Conservation (phyloP, 64 coral and sea anemone genomes). For the Stichodactyla helianthus region DNA sequence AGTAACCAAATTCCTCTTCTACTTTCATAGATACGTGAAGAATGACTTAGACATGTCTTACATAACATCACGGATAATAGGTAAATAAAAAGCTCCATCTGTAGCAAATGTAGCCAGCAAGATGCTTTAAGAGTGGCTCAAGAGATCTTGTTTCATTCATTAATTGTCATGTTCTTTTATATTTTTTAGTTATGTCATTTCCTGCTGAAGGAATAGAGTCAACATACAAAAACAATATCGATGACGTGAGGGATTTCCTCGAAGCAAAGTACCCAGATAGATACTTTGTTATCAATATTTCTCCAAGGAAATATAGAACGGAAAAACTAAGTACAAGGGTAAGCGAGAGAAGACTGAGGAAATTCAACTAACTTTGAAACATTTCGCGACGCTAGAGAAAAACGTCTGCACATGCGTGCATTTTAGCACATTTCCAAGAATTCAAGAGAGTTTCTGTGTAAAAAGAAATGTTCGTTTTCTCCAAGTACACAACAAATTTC, state of each 20-base stretch:
- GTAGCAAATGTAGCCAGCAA: too few species aligned
- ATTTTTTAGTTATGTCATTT: constrained; percentile 88
- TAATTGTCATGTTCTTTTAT: neutral
- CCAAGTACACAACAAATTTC: too few species aligned
- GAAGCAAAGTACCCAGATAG: constrained; percentile 82
- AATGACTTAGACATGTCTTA: constrained; percentile 93
- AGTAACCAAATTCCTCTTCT: neutral
- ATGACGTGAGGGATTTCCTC: constrained; percentile 85
- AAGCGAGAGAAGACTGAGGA: neutral
- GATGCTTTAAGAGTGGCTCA: too few species aligned
- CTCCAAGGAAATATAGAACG: constrained; percentile 77
- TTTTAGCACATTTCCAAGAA: too few species aligned
- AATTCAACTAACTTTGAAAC: neutral
- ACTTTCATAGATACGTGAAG: constrained; percentile 77
- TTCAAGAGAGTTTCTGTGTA: too few species aligned
- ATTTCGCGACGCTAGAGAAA: too few species aligned
- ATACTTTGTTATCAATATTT: constrained; percentile 88
- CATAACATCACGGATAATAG: constrained; percentile 84
- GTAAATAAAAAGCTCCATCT: constrained; percentile 17
- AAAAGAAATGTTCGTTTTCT: too few species aligned
- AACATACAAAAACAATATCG: constrained; percentile 94
- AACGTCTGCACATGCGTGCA: too few species aligned
- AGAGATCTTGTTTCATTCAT: neutral
- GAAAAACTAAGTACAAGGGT: constrained; percentile 79
- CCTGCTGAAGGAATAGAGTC: constrained; percentile 96